Evolutionary conservation across 2,797 vertebrate genomes (phyloP), one percentile per base, ranked within the genome.

Genomic region (Falco rusticolus): DNA sequence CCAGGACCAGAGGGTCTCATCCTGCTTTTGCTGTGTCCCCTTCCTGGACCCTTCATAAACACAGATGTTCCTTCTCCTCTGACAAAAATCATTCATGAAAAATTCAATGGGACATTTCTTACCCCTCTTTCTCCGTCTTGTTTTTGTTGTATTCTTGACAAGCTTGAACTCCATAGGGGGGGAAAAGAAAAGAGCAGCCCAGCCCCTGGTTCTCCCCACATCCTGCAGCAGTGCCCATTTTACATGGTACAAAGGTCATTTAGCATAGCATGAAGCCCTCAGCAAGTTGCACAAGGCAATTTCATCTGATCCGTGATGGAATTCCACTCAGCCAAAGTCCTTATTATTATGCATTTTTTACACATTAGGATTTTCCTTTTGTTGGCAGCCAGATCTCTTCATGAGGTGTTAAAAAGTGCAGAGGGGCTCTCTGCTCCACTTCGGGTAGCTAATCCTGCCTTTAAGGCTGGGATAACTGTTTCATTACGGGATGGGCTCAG

Each of bases 391-490:
- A 94, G 96, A 96, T 96, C 96, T 96, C 94, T 95, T 97, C 94
- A 95, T 87, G 95, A 97, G 97, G 95, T 96, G 95, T 96, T 97
- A 97, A 97, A 95, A 97, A 97, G 98, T 98, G 97, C 98, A 98
- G 97, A 98, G 96, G 97, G 98, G 97, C 98, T 98, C 97, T 97
- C 94, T 97, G 95, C 97, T 97, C 89, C 96, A 85, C 92, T 97
- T 93, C 9, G 94, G 74, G 94, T 17, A 77, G 93, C 91, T 97
- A 97, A 97, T 97, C 97, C 96, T 87, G 89, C 94, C 92, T 97
- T 96, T 97, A 96, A 97, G 91, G 90, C 91, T 85, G 84, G 96
- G 94, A 94, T 94, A 97, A 94, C 94, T 93, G 96, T 94, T 97
- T 97, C 97, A 97, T 96, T 95, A 84, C 3, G 7, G 93, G 86